phyloP scores from a whole-genome alignment of 2,797 vertebrate genomes.

The Tympanoctomys barrerae region DNA sequence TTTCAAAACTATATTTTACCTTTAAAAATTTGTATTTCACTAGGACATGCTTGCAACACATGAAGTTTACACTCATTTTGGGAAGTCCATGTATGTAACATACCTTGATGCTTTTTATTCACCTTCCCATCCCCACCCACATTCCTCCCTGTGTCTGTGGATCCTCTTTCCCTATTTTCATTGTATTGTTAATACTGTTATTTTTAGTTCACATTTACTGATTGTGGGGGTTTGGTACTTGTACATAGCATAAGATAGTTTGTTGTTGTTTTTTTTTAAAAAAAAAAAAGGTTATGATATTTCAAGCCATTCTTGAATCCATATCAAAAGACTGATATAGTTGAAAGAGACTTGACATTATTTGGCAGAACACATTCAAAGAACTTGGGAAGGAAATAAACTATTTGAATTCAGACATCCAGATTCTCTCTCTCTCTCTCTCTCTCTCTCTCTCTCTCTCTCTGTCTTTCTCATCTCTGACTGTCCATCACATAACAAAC shows the following conservation, averaged over 20 bases:
- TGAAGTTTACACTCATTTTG: not conserved
- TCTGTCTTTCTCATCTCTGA: not conserved
- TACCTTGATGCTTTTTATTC: not conserved
- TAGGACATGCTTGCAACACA: not conserved
- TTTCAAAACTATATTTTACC: not conserved
- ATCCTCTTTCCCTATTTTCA: not conserved
- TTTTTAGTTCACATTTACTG: not conserved
- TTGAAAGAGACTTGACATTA: constrained; percentile 35
- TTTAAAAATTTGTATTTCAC: not conserved
- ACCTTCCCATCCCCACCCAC: not conserved
- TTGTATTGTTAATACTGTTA: not conserved
- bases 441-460: not conserved
- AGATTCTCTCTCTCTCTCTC: not conserved
- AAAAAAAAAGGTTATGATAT: not conserved
- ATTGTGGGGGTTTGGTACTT: not conserved
- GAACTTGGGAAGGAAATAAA: not conserved
- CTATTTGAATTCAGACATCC: not conserved
- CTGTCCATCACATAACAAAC: not conserved
- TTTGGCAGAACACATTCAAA: not conserved
- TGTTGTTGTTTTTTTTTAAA: not conserved
- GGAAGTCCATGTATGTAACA: not conserved
- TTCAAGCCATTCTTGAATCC: not conserved
- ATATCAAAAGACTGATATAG: not conserved
- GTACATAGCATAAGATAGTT: not conserved
- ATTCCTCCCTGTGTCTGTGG: not conserved